Evolutionary conservation across 2,113 vertebrate genomes (phyloP).

Genomic region (Lasiurus borealis): DNA sequence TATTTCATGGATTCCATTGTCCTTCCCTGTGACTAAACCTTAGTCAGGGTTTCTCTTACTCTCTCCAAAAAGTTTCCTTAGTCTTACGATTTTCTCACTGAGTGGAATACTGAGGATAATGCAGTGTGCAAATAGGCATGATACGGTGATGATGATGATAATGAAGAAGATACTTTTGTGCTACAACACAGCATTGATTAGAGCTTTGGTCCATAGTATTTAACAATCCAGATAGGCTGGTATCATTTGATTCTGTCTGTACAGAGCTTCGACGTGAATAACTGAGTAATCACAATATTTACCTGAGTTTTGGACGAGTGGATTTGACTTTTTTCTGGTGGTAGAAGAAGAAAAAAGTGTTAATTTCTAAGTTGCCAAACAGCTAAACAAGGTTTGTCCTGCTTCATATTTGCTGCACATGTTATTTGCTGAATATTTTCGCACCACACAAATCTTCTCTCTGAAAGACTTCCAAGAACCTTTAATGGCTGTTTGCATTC

Average conservation of each 20-base stretch:
- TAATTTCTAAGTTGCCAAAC: neutral
- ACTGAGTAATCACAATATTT: neutral
- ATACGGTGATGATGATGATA: too few relatives aligned
- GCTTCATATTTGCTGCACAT: neutral
- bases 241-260: neutral
- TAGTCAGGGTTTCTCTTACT: neutral
- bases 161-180: neutral
- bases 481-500: neutral
- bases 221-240: neutral
- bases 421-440: constrained; percentile 3
- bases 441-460: neutral
- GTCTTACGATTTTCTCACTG: neutral
- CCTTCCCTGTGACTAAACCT: neutral
- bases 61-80: neutral
- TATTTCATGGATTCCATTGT: neutral
- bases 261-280: neutral
- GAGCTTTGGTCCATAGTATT: neutral
- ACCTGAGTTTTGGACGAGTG: neutral
- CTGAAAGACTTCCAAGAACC: neutral
- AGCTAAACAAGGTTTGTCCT: neutral
- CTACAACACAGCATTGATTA: neutral
- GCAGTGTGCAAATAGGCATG: too few relatives aligned
- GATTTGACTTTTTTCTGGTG: neutral
- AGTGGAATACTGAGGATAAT: neutral
- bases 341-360: neutral